Evolutionary conservation across 2,888 invertebrate species (phyloP).

Genomic region (Tryphoninae sp.): DNA sequence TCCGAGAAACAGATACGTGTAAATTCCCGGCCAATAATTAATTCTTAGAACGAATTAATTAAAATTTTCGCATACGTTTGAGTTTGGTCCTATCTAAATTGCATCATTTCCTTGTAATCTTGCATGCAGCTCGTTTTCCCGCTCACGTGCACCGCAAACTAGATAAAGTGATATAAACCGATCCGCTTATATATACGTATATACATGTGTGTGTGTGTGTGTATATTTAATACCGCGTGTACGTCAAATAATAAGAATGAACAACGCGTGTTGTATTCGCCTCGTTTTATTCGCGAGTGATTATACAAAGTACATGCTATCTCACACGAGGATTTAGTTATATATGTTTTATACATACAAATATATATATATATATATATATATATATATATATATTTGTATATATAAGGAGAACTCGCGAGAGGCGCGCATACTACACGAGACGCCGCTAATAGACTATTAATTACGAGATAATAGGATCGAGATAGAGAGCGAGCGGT

Average conservation of each 20-base stretch:
- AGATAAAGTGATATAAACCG: neutral
- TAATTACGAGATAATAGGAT: conserved; percentile 74
- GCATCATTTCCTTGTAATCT: conserved; percentile 30
- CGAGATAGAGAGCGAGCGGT: conserved; percentile 63
- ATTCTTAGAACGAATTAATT: conserved; percentile 34
- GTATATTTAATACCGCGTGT: neutral
- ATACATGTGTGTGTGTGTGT: neutral
- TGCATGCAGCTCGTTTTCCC: conserved; percentile 2
- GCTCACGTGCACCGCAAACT: conserved; percentile 1
- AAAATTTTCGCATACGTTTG: conserved; percentile 9
- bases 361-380: neutral
- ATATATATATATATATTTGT: conserved; percentile 6
- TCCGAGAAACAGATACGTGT: conserved; percentile 16
- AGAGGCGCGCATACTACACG: conserved; percentile 59
- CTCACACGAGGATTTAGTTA: neutral
- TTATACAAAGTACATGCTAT: conserved; percentile 47
- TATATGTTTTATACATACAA: neutral
- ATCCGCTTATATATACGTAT: neutral
- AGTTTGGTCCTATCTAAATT: conserved; percentile 28
- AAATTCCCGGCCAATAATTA: conserved; percentile 5
- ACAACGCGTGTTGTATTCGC: conserved; percentile 33
- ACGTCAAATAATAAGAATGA: conserved; percentile 49
- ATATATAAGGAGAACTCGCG: conserved; percentile 5
- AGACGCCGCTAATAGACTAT: conserved; percentile 70
- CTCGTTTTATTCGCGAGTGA: conserved; percentile 48